A percentile compares a stretch with the other conserved stretches of the same genome.
Conservation (phyloP, 2,888 invertebrate genomes). For the Drymonia ruficornis region DNA sequence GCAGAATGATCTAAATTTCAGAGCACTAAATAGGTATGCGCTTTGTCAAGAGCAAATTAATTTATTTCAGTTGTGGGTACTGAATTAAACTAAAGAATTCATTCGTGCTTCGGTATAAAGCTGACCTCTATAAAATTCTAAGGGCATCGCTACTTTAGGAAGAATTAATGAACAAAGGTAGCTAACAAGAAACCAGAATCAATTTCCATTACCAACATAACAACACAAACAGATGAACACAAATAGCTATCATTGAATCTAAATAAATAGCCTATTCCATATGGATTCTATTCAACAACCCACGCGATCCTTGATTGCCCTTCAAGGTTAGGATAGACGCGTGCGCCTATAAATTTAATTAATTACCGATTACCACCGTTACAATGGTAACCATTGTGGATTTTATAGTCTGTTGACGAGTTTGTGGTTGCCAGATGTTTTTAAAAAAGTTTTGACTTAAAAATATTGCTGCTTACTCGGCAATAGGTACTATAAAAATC, state of each 20-base stretch:
- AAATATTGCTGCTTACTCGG: background rate
- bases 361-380: slow-evolving; percentile 43
- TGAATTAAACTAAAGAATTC: background rate
- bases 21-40: slow-evolving; percentile 8
- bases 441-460: background rate
- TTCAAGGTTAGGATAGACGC: slow-evolving; percentile 45
- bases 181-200: no score
- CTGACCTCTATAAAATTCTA: no score
- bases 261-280: slow-evolving; percentile 27
- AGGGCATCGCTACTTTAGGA: no score
- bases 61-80: background rate
- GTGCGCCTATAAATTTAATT: slow-evolving; percentile 46
- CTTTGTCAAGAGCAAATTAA: slow-evolving; percentile 4
- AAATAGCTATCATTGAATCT: background rate
- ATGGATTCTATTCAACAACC: slow-evolving; percentile 45
- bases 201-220: no score
- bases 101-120: background rate
- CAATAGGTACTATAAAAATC: no score
- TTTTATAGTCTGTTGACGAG: slow-evolving; percentile 51
- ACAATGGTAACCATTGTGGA: slow-evolving; percentile 45
- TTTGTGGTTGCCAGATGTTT: slow-evolving; percentile 18
- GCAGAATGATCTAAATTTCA: slow-evolving; percentile 11
- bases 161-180: no score
- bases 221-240: no score
- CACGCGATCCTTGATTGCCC: slow-evolving; percentile 42